Conservation (phyloP, 2,797 vertebrate genomes). For the Mus minutoides region DNA sequence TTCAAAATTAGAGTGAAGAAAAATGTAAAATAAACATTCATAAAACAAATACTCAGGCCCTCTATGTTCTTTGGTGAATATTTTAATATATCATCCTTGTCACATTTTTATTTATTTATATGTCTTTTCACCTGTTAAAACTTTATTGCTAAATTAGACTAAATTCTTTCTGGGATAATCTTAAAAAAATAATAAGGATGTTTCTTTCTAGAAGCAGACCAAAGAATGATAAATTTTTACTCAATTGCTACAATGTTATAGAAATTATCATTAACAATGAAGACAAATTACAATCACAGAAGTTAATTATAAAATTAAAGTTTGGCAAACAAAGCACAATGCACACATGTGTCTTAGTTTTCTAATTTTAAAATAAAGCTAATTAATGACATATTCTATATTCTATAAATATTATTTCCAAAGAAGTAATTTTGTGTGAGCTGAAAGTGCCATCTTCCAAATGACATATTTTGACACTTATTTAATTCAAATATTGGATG, state of each 20-base stretch:
- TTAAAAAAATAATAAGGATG: not conserved
- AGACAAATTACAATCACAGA: not conserved
- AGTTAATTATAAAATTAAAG: constrained; percentile 2
- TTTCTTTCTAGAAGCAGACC: not conserved
- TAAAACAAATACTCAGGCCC: not conserved
- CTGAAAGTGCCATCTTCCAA: constrained; percentile 55
- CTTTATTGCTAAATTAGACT: not conserved
- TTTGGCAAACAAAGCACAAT: constrained; percentile 13
- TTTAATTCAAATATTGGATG: constrained; percentile 17
- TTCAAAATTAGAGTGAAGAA: not conserved
- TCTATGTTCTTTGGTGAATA: not conserved
- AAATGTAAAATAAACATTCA: not conserved
- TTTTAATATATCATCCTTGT: not conserved
- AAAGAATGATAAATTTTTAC: not conserved
- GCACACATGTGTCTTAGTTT: constrained; percentile 44
- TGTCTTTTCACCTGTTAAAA: not conserved
- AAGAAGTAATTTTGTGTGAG: constrained; percentile 49
- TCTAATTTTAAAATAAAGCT: constrained; percentile 53
- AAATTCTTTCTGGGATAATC: not conserved
- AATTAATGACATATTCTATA: constrained; percentile 64
- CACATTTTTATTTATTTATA: not conserved
- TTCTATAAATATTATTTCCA: constrained; percentile 52
- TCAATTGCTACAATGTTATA: not conserved
- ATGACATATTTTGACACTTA: constrained; percentile 64
- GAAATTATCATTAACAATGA: not conserved